Evolutionary conservation across 2,888 invertebrate species (phyloP).

Genomic region (Torymus texanus): DNA sequence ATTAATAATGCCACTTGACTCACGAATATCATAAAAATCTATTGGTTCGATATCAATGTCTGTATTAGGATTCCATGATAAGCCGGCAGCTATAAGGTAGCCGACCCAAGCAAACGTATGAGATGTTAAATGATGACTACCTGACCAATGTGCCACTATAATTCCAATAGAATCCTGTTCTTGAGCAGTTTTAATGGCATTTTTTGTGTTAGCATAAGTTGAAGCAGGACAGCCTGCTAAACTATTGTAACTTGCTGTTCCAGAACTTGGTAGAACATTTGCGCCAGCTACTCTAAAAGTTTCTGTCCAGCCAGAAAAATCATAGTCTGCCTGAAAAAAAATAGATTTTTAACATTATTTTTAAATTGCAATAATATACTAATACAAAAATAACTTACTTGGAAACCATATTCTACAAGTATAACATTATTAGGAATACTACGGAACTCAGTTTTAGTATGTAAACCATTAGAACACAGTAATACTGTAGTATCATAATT

Average conservation of each 20-base stretch:
- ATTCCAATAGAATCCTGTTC: conserved; percentile 77
- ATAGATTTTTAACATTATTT: conserved; percentile 27
- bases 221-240: conserved; percentile 80
- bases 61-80: conserved; percentile 79
- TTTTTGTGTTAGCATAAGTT: conserved; percentile 78
- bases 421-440: conserved; percentile 77
- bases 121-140: conserved; percentile 78
- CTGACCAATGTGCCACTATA: conserved; percentile 79
- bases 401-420: conserved; percentile 79
- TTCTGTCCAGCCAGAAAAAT: conserved; percentile 77
- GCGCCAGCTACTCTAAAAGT: conserved; percentile 75
- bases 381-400: conserved; percentile 71
- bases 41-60: conserved; percentile 67
- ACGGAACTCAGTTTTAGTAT: conserved; percentile 72
- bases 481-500: conserved; percentile 73
- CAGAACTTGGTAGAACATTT: conserved; percentile 77
- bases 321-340: conserved; percentile 76
- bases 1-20: conserved; percentile 59
- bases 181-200: conserved; percentile 77
- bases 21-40: conserved; percentile 68
- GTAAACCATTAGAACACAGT: conserved; percentile 75
- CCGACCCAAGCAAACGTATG: conserved; percentile 79
- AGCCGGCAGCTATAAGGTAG: conserved; percentile 77
- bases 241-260: conserved; percentile 80
- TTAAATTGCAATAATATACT: neutral